Evolutionary conservation across 2,888 invertebrate species (phyloP).

Genomic region (Apodemia mormo): DNA sequence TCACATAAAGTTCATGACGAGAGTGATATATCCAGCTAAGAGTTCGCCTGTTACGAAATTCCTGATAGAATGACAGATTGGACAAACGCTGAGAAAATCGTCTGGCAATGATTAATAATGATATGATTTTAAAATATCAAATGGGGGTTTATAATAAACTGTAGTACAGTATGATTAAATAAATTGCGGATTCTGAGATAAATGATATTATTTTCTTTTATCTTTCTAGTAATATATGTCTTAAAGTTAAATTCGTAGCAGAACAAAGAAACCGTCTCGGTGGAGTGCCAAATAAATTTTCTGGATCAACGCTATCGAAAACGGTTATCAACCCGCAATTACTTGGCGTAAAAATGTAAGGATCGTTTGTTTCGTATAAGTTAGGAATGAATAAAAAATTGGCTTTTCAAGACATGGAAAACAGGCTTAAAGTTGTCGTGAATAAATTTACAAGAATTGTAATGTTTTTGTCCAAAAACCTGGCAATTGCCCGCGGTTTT

Average conservation of each 20-base stretch:
- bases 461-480: neutral
- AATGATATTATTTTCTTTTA: neutral
- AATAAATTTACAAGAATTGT: conserved; percentile 1
- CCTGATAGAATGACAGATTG: no score
- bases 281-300: conserved; percentile 13
- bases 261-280: conserved; percentile 10
- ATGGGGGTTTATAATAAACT: no score
- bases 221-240: neutral
- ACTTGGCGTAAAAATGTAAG: neutral
- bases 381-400: neutral
- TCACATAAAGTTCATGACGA: no score
- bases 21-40: no score
- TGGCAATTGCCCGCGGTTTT: no score
- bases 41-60: no score
- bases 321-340: conserved; percentile 15
- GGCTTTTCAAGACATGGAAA: conserved; percentile 1
- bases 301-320: conserved; percentile 13
- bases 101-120: no score
- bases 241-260: neutral
- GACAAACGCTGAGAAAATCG: no score
- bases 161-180: neutral
- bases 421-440: neutral
- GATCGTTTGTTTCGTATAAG: conserved; percentile 9
- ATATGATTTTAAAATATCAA: no score
- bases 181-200: neutral